A percentile compares a stretch with the other conserved stretches of the same genome.
Conservation (phyloP, 2,113 vertebrate species). For the Sclerurus mexicanus region DNA sequence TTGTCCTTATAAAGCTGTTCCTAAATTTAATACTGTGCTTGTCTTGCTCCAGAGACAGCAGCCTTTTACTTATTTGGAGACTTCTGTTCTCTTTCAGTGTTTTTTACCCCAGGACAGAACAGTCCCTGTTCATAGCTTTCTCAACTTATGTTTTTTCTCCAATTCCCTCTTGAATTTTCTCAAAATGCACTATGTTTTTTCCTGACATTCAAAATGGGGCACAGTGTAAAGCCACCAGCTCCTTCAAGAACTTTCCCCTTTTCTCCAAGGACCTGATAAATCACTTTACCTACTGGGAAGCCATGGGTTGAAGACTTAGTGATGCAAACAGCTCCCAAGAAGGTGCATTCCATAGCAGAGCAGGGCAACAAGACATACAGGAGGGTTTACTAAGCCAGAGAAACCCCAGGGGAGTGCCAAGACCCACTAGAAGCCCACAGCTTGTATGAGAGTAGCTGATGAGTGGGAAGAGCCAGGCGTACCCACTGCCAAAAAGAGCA, state of each 20-base stretch:
- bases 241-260: neutral
- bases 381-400: neutral
- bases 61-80: neutral
- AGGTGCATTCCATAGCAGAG: neutral
- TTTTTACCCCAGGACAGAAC: neutral
- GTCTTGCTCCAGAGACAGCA: neutral
- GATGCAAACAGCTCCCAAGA: accelerated
- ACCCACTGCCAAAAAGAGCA: neutral
- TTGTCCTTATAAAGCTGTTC: neutral
- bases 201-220: neutral
- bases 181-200: neutral
- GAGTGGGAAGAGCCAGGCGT: neutral
- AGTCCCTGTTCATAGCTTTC: neutral
- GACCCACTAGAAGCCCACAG: neutral
- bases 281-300: neutral
- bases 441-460: neutral
- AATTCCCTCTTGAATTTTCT: neutral
- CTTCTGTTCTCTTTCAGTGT: neutral
- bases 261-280: neutral
- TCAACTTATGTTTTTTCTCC: neutral
- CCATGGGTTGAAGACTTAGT: neutral
- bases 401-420: accelerated
- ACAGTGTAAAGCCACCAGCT: neutral
- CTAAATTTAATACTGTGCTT: neutral
- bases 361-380: neutral